A percentile compares a stretch with the other conserved stretches of the same genome.
These are phyloP conservation scores for Equus przewalskii DNA, from an alignment of 2,113 vertebrate genomes.

Conservation along the genomic window DNA sequence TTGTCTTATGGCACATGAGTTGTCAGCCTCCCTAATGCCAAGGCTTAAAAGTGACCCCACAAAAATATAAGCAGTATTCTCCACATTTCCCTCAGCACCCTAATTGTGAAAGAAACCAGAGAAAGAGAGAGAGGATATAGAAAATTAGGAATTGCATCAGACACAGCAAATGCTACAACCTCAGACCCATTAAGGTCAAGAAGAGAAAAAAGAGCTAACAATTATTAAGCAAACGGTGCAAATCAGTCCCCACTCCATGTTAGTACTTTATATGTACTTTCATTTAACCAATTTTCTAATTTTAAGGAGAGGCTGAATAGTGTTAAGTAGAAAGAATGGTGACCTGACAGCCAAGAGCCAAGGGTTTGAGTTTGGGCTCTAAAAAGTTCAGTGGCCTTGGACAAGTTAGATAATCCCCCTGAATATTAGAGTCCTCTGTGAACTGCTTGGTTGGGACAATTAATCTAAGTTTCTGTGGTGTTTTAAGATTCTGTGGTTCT, in stretches of 20 bases:
- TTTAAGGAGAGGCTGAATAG: not conserved
- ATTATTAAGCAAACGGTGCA: not conserved
- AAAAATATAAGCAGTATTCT: not conserved
- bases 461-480: conserved; percentile 32
- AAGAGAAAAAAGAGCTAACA: not conserved
- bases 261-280: not conserved
- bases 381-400: not conserved
- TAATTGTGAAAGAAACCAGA: not conserved
- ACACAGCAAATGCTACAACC: not conserved
- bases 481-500: conserved; percentile 59
- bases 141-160: not conserved
- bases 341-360: not conserved
- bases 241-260: not conserved
- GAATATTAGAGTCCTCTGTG: not conserved
- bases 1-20: not conserved
- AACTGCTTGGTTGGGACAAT: conserved; percentile 22
- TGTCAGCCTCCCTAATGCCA: not conserved
- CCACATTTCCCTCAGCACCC: not conserved
- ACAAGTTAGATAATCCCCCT: not conserved
- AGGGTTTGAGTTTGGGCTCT: not conserved
- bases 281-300: conserved; percentile 13
- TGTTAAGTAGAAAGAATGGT: not conserved
- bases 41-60: not conserved
- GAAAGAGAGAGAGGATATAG: not conserved
- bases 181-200: not conserved